phyloP scores from a whole-genome alignment of 2,888 invertebrate species.

The Eristalis tenax region DNA sequence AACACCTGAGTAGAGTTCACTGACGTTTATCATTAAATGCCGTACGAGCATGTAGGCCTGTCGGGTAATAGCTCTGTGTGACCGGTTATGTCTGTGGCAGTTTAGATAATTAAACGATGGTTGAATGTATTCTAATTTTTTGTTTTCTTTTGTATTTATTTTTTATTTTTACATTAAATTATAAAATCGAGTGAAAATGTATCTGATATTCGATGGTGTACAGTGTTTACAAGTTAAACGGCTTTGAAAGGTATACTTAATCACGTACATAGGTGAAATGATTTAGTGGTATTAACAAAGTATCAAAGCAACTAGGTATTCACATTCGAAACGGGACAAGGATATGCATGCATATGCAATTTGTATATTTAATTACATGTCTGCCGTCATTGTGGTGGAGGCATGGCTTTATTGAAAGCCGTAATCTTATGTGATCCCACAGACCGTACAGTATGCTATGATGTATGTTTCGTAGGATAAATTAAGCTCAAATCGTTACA shows the following conservation, averaged over 20 bases:
- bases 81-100: not conserved
- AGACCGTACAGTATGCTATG: too few species aligned
- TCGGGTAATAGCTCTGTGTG: not conserved
- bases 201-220: not conserved
- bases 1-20: constrained; percentile 20
- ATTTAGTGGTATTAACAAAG: not conserved
- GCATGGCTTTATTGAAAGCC: too few species aligned
- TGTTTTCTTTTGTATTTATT: not conserved
- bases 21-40: constrained; percentile 16
- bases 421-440: too few species aligned
- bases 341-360: not conserved
- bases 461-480: too few species aligned
- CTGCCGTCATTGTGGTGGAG: too few species aligned
- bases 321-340: not conserved
- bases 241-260: not conserved
- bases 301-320: not conserved
- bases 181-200: not conserved
- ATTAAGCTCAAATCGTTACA: too few species aligned
- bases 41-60: not conserved
- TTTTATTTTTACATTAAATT: not conserved
- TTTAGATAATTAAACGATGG: not conserved
- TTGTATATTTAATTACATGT: not conserved
- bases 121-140: not conserved
- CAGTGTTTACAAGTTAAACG: not conserved
- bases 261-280: not conserved